Conservation (phyloP, 37 sponge, comb jelly and placozoan genomes). For the Cliona cf. orientalis region DNA sequence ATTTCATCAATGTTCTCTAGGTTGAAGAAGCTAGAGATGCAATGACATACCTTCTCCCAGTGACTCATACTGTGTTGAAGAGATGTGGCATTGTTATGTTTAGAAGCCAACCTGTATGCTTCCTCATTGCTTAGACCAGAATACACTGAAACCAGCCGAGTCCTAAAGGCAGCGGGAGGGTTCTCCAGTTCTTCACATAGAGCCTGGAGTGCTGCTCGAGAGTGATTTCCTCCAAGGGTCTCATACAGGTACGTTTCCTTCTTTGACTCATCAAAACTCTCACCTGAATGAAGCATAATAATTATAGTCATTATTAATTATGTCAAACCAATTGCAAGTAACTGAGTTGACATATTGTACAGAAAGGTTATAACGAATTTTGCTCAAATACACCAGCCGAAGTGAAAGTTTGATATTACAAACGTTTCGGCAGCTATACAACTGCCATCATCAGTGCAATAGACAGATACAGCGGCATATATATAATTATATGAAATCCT, state of each 20-base stretch:
- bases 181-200: conserved; percentile 2
- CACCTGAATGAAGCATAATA: not conserved
- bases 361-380: too few relatives aligned
- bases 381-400: too few relatives aligned
- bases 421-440: too few relatives aligned
- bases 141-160: conserved; percentile 4
- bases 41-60: not conserved
- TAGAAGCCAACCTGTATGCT: conserved; percentile 7
- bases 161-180: conserved; percentile 3
- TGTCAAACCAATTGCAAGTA: too few relatives aligned
- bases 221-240: conserved; percentile 13
- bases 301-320: too few relatives aligned
- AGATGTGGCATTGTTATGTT: conserved; percentile 9
- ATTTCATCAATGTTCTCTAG: not conserved
- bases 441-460: too few relatives aligned
- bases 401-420: too few relatives aligned
- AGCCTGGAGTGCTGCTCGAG: conserved; percentile 1
- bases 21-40: not conserved
- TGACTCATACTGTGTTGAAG: conserved; percentile 10
- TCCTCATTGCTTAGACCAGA: not conserved
- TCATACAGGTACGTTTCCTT: conserved; percentile 8
- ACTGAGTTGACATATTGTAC: too few relatives aligned
- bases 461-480: too few relatives aligned
- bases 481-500: too few relatives aligned
- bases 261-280: not conserved